A percentile compares a stretch with the other conserved stretches of the same genome.
phyloP scores from a whole-genome alignment of 2,113 vertebrate species.

The Condylura cristata region DNA sequence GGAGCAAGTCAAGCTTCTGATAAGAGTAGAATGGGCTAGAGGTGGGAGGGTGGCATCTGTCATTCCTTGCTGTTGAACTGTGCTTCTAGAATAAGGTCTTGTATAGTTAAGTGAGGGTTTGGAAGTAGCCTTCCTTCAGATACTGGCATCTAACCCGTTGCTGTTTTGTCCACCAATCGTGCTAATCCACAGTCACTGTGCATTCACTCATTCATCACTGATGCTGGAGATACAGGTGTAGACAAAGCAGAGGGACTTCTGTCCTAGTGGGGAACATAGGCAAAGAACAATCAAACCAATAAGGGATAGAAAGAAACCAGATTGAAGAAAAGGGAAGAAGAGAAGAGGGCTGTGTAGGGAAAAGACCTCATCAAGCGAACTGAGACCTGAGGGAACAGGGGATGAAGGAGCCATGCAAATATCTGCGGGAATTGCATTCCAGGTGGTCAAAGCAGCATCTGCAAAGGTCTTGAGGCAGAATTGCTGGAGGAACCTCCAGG shows the following conservation, averaged over 20 bases:
- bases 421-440: not conserved
- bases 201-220: not conserved
- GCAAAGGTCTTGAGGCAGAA: not conserved
- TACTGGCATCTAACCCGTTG: not conserved
- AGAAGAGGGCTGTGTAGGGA: not conserved
- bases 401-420: too few species aligned
- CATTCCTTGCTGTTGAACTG: not conserved
- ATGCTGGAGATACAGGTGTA: not conserved
- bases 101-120: not conserved
- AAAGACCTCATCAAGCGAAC: not conserved
- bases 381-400: not conserved
- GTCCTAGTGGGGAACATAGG: not conserved
- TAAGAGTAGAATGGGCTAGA: not conserved
- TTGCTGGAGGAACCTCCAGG: not conserved
- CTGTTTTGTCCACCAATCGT: not conserved
- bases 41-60: not conserved
- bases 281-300: not conserved
- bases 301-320: not conserved
- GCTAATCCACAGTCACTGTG: fast-evolving
- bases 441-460: not conserved
- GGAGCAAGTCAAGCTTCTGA: not conserved
- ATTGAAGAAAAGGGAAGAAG: too few species aligned
- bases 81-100: not conserved
- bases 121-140: not conserved
- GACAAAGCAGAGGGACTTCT: not conserved